Conservation (phyloP, 2,888 invertebrate species). For the Apodemia mormo region DNA sequence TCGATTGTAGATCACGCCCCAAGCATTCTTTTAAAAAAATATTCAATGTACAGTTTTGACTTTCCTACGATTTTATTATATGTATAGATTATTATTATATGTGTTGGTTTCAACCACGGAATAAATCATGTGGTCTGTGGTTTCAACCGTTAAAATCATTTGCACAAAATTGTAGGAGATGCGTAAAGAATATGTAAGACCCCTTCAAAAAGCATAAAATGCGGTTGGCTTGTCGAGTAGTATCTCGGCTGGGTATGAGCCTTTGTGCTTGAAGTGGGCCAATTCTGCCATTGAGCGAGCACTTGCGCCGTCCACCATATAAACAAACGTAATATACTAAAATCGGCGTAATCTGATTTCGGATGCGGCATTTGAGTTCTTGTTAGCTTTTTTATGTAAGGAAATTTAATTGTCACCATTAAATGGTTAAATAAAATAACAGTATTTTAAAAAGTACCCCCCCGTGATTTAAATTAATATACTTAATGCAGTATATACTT, state of each 20-base stretch:
- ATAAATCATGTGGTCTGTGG: too few relatives aligned
- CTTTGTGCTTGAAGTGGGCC: slow-evolving; percentile 74
- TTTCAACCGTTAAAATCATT: slow-evolving; percentile 2
- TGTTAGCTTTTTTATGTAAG: background rate
- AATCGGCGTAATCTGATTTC: slow-evolving; percentile 25
- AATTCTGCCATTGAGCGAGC: slow-evolving; percentile 73
- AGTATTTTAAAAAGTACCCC: too few relatives aligned
- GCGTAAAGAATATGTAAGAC: slow-evolving; percentile 11
- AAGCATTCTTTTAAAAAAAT: too few relatives aligned
- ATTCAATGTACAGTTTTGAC: too few relatives aligned
- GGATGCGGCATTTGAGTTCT: slow-evolving; percentile 47
- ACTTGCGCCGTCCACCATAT: slow-evolving; percentile 71
- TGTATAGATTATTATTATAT: too few relatives aligned
- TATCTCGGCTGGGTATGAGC: slow-evolving; percentile 54
- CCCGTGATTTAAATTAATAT: too few relatives aligned
- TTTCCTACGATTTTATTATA: too few relatives aligned
- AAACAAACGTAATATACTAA: slow-evolving; percentile 55
- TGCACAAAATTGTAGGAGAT: background rate
- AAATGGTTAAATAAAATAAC: too few relatives aligned
- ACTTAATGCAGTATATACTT: too few relatives aligned
- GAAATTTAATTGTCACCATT: too few relatives aligned
- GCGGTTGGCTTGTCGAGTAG: slow-evolving; percentile 47
- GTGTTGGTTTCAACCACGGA: too few relatives aligned
- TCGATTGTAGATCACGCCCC: too few relatives aligned
- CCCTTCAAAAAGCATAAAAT: slow-evolving; percentile 43